A percentile compares a stretch with the other conserved stretches of the same genome.
These are phyloP conservation scores for Caloenas nicobarica DNA, from an alignment of 2,113 vertebrate species.

Conservation along the genomic window DNA sequence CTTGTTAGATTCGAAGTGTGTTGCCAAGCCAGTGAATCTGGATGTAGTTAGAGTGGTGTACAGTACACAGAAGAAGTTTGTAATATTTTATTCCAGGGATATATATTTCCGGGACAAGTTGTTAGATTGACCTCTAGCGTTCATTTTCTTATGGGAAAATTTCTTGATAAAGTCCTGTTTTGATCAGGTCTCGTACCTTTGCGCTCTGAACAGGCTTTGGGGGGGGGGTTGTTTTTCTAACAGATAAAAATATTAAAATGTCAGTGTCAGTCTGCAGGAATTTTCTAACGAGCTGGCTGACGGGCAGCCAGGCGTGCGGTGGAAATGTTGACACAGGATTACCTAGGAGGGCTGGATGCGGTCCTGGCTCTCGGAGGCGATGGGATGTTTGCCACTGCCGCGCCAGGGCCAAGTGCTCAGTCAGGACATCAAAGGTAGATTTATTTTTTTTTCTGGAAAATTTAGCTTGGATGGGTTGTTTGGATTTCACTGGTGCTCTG, in stretches of 20 bases:
- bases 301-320: not conserved
- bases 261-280: not conserved
- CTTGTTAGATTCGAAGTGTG: not conserved
- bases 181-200: not conserved
- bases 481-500: not conserved
- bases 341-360: not conserved
- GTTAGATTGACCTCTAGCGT: conserved; percentile 63
- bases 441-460: conserved; percentile 1
- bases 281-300: conserved; percentile 9
- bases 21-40: conserved; percentile 29
- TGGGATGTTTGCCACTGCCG: not conserved
- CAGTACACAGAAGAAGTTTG: not conserved
- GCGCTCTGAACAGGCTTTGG: not conserved
- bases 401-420: not conserved
- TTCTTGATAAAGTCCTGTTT: not conserved
- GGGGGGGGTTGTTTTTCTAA: not conserved
- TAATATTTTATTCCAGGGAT: conserved; percentile 39
- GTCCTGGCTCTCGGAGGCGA: not conserved
- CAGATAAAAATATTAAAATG: not conserved
- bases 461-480: not conserved
- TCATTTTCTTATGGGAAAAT: conserved; percentile 17
- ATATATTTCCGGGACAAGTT: conserved; percentile 44
- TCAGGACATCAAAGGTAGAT: conserved; percentile 33
- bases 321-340: conserved; percentile 29
- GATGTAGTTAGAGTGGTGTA: conserved; percentile 41